Percentiles rank a stretch among this genome's conserved stretches.
Evolutionary conservation across 2,888 invertebrate genomes (phyloP).

Genomic region (Drosophila planitibia): DNA sequence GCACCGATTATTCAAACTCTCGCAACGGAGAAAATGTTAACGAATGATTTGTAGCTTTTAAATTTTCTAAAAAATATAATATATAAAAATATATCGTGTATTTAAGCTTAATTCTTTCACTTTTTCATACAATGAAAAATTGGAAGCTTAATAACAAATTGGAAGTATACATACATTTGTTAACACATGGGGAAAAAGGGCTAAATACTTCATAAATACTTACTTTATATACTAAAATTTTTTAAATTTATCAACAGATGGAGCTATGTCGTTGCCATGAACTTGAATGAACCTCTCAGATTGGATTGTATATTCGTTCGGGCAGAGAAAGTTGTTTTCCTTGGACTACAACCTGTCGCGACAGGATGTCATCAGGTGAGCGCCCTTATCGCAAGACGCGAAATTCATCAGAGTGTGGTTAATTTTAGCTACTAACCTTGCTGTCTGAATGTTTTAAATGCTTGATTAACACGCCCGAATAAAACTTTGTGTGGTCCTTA

Average conservation of each 20-base stretch:
- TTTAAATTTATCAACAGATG: not conserved
- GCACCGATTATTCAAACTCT: not conserved
- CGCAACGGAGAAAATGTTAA: not conserved
- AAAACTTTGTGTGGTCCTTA: slow-evolving; percentile 45
- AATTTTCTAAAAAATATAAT: not conserved
- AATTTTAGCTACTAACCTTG: not conserved
- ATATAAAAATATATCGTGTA: no score
- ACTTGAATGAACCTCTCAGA: not conserved
- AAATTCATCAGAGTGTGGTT: not conserved
- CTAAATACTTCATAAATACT: no score
- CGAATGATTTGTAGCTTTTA: not conserved
- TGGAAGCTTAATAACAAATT: no score
- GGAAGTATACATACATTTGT: no score
- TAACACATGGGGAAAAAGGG: no score
- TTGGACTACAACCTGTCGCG: slow-evolving; percentile 1
- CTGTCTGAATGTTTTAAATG: slow-evolving; percentile 29
- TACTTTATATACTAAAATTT: not conserved
- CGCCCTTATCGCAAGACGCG: not conserved
- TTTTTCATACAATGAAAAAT: not conserved
- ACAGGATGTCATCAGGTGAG: no score
- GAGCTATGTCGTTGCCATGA: not conserved
- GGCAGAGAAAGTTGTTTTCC: slow-evolving; percentile 1
- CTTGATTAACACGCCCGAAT: slow-evolving; percentile 59
- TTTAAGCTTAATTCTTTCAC: not conserved
- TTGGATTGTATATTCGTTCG: not conserved